Evolutionary conservation across 2,888 invertebrate species (phyloP), one percentile per base, ranked within the genome.

Genomic region (Imbricaverruca yamaguchii): DNA sequence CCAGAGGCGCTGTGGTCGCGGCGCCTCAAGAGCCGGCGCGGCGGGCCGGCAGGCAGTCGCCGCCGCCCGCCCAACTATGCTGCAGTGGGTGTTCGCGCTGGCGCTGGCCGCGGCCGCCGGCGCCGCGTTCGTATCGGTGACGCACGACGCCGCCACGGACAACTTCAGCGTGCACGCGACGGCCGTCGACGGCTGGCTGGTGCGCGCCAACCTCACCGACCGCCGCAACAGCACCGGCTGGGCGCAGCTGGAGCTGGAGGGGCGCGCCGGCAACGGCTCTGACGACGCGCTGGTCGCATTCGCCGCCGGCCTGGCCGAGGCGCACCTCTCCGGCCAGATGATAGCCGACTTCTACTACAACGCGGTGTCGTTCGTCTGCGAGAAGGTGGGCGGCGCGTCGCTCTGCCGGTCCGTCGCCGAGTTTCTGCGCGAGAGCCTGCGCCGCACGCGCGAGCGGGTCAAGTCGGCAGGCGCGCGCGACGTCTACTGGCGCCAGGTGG

Each of bases 131-230:
- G 8, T 39, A 12, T 77, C 55, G 4, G 81, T 55, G 18, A 53
- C 81, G 18, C 74, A 63, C 59, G 77, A 78, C 10, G 77, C 67
- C 77, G 63, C 61, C 81, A 53, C 57, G 15, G 81, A 53, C 53
- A n/a, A 53, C 18, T 63, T 23, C 59, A 74, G 61, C 15, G 53
- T 80, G 13, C 81, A 82, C 23, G 57, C 65, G 15, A 80, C 81
- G 7, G 10, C 77, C 7, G 80, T 61, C 10, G 61, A 78, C 6
- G 63, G 81, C 23, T 83, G 83, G 83, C 81, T 82, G 18, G 83
- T 82, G 23, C 63, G 79, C 77, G 82, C 82, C 21, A 82, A 82
- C 78, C 82, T 82, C 80, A 25, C 81, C 25, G 83, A 83, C 81
- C 80, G 81, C 53, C 74, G 53, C 53, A 15, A 25, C 15, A 53